Evolutionary conservation across 2,113 vertebrate genomes (phyloP), one percentile per base, ranked within the genome.

Genomic region (Rhabdornis inornatus): DNA sequence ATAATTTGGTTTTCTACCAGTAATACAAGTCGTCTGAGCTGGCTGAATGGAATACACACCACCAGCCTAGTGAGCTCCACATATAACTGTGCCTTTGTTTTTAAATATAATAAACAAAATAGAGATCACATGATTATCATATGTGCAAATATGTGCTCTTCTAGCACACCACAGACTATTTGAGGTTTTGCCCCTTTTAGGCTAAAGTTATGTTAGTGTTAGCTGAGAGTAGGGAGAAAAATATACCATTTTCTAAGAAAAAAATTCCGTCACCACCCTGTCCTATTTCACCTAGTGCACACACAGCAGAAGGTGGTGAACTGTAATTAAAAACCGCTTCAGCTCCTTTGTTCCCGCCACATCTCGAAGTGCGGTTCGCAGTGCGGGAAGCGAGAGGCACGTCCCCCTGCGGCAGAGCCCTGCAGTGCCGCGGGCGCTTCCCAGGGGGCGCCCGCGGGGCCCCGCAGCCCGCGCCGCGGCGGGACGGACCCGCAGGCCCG

Each of bases 371-470:
- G 89, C 64, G 25, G 30, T 27, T 61, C n/a, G 31, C 50, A 31
- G 37, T 11, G 39, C 35, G 42, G 42, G 27, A 11, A 75, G 70
- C 64, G 28, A 66, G 71, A 37, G 8, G 74, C 27, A 30, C 45
- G 65, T 9, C 28, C 28, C 69, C n/a, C 78, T 31, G 82, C 63
- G 12, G 83, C 94, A 68, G 21, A 93, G 76, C 25, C 76, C 94
- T 95, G 95, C 42, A 97, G 87, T 96, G 92, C 79, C 93, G n/a
- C 75, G 22, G 37, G 57, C 80, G 69, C 61, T 82, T 92, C 85
- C 95, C 68, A 96, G 94, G 96, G 97, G 95, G 96, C 97, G 94
- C 79, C 87, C 91, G 75, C 74, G 63, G 79, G 49, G 76, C 80
- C 82, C 92, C 90, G 20, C 72, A 9, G 56, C 23, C 7, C 24